Evolutionary conservation across 2,888 invertebrate species (phyloP), one percentile per base, ranked within the genome.

Genomic region (Calliopum simillimum): DNA sequence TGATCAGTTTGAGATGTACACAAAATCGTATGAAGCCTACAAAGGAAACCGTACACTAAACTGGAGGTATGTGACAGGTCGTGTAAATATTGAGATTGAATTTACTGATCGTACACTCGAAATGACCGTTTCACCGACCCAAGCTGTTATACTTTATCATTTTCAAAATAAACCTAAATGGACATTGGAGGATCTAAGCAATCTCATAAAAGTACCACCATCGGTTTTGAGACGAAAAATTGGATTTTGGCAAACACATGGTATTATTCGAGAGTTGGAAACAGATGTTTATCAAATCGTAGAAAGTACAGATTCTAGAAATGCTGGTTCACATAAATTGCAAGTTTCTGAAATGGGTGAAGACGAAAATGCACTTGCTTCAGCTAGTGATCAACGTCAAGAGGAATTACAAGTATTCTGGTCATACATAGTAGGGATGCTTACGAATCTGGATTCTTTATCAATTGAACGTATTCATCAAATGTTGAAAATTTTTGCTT

Each of bases 381-480:
- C 97, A 21, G 94, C 96, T 1, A 95, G 96, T 83, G 96, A 97
- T 83, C 97, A 97, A 84, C 89, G 96, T 71, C 97, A 97, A 86
- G 96, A 96, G 78, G 97, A 98, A 84, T 87, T 97, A 70, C 97
- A 97, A 89, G 86, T 86, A 3, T 97, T 97, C 85, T 98, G 98
- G 98, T 95, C 97, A 0, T 98, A 98, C 81, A 97, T 98, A 78
- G 94, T 96, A 58, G 98, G 97, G 19, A 98, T 98, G 98, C 87
- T 98, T 70, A 97, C 97, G 13, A 98, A 98, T 88, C 88, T 98
- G 75, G 97, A 97, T 80, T 94, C 94, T 0, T 88, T 98, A 82
- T 94, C 97, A 0, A 87, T 98, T 75, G 97, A 98, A 77, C 88
- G 97, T 67, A 98, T 98, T 78, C 96, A 97, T 86, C 95, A 96